Evolutionary conservation across 2,888 invertebrate genomes (phyloP).

Genomic region (Adineta ricciae): DNA sequence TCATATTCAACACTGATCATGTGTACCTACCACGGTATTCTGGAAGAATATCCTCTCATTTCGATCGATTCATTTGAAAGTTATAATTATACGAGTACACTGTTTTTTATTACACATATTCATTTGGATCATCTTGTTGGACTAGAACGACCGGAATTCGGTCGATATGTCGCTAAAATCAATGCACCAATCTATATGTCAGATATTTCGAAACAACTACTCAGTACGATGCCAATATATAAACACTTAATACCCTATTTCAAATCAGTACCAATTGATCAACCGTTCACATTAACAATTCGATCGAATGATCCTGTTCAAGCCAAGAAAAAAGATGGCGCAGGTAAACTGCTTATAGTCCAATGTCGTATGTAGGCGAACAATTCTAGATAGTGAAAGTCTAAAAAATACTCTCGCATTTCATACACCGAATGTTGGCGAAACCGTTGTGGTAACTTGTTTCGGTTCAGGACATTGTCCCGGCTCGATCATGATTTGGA

Average conservation of each 20-base stretch:
- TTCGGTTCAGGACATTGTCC: constrained; percentile 15
- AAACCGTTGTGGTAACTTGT: constrained; percentile 3
- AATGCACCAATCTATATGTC: background rate
- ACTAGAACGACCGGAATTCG: constrained; percentile 15
- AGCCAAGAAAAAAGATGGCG: constrained; percentile 6
- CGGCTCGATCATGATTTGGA: constrained; percentile 73
- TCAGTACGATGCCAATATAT: background rate
- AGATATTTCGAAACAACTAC: background rate
- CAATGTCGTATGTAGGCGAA: background rate
- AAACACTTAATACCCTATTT: background rate
- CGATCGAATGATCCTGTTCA: background rate
- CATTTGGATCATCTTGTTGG: constrained; percentile 19
- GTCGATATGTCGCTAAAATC: background rate
- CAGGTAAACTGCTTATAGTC: too few relatives aligned
- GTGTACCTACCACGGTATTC: constrained; percentile 16
- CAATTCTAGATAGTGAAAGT: background rate
- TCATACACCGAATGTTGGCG: background rate
- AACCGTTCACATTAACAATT: background rate
- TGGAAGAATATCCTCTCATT: constrained; percentile 21
- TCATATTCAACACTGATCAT: background rate
- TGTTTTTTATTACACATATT: constrained; percentile 15
- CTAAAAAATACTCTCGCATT: background rate
- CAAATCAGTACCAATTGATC: constrained; percentile 15
- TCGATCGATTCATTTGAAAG: constrained; percentile 16
- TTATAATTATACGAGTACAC: background rate